Percentiles rank a stretch among this genome's conserved stretches.
Evolutionary conservation across 2,888 invertebrate genomes (phyloP).

Genomic region (Neelides folsomi): DNA sequence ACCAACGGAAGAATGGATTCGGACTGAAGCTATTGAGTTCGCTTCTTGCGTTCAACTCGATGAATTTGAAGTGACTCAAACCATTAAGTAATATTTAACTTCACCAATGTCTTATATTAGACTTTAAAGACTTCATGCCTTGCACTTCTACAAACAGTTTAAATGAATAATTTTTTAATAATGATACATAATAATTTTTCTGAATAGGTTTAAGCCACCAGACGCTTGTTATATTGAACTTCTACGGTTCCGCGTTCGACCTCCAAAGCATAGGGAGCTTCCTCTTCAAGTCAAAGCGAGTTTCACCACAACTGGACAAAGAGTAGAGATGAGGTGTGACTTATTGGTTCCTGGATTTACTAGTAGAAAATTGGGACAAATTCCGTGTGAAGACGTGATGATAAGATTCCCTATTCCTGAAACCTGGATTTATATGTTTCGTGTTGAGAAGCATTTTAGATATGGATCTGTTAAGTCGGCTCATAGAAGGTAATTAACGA

Average conservation of each 20-base stretch:
- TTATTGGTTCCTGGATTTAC: constrained; percentile 94
- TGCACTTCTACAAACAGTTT: background rate
- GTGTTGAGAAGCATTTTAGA: constrained; percentile 94
- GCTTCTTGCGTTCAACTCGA: constrained; percentile 85
- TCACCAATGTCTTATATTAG: background rate
- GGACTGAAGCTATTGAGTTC: constrained; percentile 84
- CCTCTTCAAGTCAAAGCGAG: constrained; percentile 86
- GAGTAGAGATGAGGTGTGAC: constrained; percentile 89
- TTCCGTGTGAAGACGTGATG: constrained; percentile 93
- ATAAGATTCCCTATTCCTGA: constrained; percentile 95
- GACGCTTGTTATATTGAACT: constrained; percentile 96
- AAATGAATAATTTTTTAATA: background rate
- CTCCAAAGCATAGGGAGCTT: constrained; percentile 88
- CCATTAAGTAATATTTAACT: constrained; percentile 53
- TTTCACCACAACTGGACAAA: constrained; percentile 63
- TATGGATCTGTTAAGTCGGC: constrained; percentile 95
- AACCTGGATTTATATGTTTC: constrained; percentile 97
- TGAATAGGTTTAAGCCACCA: constrained; percentile 79
- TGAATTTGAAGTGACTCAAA: constrained; percentile 70
- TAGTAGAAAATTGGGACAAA: constrained; percentile 85
- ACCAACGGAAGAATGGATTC: constrained; percentile 98
- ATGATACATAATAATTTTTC: background rate
- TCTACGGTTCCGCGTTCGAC: constrained; percentile 86
- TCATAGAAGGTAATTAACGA: constrained; percentile 47
- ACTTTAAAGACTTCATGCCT: background rate